A percentile compares a stretch with the other conserved stretches of the same genome.
phyloP scores from a whole-genome alignment of 2,888 invertebrate genomes.

The Omphaloscelis lunosa region DNA sequence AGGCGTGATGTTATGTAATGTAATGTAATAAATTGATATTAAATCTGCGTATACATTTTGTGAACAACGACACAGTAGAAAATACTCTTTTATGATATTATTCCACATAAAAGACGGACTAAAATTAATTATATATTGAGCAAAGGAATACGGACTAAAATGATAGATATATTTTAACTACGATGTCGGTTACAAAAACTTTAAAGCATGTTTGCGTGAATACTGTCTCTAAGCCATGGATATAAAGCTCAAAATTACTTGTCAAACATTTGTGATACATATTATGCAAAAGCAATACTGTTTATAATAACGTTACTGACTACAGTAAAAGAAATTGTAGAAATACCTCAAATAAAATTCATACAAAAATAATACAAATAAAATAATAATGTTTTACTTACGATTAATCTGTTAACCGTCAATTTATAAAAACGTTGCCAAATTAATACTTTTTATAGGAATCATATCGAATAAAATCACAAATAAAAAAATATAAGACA shows the following conservation, averaged over 20 bases:
- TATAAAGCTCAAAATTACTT: conserved; percentile 31
- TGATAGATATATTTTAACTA: conserved; percentile 31
- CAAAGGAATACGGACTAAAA: conserved; percentile 58
- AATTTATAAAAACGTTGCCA: conserved; percentile 45
- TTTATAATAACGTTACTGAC: conserved; percentile 35
- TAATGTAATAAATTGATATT: conserved; percentile 4
- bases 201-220: conserved; percentile 18
- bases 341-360: conserved; percentile 37
- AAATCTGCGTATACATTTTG: conserved; percentile 14
- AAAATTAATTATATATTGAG: conserved; percentile 59
- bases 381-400: conserved; percentile 42
- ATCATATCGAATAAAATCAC: conserved; percentile 62
- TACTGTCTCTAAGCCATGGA: conserved; percentile 9
- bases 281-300: conserved; percentile 67
- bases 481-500: conserved; percentile 18
- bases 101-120: conserved; percentile 33
- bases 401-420: conserved; percentile 21
- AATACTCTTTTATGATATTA: conserved; percentile 22
- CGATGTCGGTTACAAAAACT: conserved; percentile 12
- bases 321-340: conserved; percentile 7
- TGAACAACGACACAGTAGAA: conserved; percentile 12
- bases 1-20: no score
- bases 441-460: conserved; percentile 70
- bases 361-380: conserved; percentile 52
- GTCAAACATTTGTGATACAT: conserved; percentile 39